Percentiles rank a stretch among this genome's conserved stretches.
phyloP scores from a whole-genome alignment of 1,140 invertebrate genomes.

The Periplaneta americana region DNA sequence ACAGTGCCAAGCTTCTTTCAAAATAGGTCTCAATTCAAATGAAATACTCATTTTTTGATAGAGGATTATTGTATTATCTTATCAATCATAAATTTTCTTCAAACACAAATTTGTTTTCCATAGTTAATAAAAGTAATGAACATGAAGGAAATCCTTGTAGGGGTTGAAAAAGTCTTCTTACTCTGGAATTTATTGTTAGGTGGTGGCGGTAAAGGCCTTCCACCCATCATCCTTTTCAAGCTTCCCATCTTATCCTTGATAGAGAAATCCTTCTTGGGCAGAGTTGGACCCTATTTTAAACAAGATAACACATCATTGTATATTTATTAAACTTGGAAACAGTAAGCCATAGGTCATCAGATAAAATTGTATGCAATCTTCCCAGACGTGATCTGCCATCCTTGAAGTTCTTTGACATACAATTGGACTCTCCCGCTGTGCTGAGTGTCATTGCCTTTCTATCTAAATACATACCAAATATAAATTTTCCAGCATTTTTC shows the following conservation, averaged over 20 bases:
- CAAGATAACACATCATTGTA: conserved; percentile 8
- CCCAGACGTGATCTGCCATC: neutral
- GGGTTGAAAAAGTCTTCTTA: conserved; percentile 8
- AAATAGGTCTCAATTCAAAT: no score
- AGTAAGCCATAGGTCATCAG: neutral
- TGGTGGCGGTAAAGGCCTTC: conserved; percentile 41
- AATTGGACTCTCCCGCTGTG: neutral
- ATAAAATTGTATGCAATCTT: neutral
- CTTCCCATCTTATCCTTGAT: conserved; percentile 41
- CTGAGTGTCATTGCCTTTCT: neutral
- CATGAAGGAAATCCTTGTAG: neutral
- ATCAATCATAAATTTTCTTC: no score
- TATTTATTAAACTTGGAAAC: neutral
- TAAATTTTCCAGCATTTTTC: no score
- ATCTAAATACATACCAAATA: neutral
- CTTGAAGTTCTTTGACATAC: neutral
- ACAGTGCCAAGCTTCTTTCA: no score
- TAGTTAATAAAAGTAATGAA: no score
- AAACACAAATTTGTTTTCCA: no score
- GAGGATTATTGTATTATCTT: no score
- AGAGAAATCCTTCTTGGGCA: conserved; percentile 33
- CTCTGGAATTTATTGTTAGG: conserved; percentile 26
- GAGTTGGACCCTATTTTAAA: conserved; percentile 21
- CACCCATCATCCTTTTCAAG: conserved; percentile 42
- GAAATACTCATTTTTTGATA: no score